Conservation (phyloP, 2,113 vertebrate species). For the Motacilla alba region DNA sequence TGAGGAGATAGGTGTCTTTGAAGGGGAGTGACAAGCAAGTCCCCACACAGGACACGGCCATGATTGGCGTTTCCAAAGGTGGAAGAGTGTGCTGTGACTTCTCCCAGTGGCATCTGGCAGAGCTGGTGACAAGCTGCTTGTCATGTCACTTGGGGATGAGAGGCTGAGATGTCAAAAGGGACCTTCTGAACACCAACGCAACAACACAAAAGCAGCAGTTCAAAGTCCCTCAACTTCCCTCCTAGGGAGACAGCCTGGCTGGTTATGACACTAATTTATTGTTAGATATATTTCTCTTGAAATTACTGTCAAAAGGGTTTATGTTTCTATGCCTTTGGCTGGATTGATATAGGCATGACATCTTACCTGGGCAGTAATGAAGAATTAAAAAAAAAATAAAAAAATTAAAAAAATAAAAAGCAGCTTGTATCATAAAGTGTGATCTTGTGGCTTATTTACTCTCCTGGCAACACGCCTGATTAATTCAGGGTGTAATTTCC, state of each 20-base stretch:
- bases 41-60: accelerated
- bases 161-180: constrained; percentile 3
- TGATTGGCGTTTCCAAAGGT: constrained; percentile 49
- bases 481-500: constrained; percentile 43
- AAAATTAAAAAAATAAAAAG: too few relatives aligned
- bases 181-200: background rate
- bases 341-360: background rate
- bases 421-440: background rate
- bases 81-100: background rate
- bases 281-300: background rate
- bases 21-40: background rate
- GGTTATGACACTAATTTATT: constrained; percentile 42
- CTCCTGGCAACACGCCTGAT: background rate
- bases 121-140: constrained; percentile 40
- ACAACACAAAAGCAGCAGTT: constrained; percentile 36
- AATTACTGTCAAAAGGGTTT: background rate
- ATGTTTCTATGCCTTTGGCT: background rate
- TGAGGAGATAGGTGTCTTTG: background rate
- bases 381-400: background rate
- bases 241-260: background rate
- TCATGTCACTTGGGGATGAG: constrained; percentile 15
- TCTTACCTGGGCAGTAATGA: background rate
- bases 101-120: background rate
- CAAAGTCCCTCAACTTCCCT: constrained; percentile 42
- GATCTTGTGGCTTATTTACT: background rate